Evolutionary conservation across 2,888 invertebrate species (phyloP), one percentile per base, ranked within the genome.

Genomic region (Bruchidius siliquastri): DNA sequence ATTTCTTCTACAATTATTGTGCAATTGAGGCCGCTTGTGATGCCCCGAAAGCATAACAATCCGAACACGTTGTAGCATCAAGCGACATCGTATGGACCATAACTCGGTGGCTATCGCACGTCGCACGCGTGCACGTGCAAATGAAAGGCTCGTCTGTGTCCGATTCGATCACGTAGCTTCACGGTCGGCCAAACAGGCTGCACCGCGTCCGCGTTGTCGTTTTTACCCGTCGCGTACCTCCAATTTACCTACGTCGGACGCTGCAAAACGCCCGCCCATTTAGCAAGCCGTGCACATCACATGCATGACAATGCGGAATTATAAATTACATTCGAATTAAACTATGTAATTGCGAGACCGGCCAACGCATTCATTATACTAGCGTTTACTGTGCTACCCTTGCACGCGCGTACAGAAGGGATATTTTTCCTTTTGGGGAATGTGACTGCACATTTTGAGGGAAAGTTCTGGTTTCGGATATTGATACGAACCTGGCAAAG

Each of bases 291-390:
- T 81, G 84, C 84, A 84, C 86, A 85, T 85, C 86, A 86, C 85
- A 83, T 85, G 86, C 85, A 86, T 86, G 86, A 86, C 86, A 86
- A 86, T 86, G 86, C 85, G 82, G 85, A 86, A 87, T 86, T 86
- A 86, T 86, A 87, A 86, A 86, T 86, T 86, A 86, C 86, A 85
- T 86, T 86, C 85, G 86, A 87, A 86, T 87, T 86, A 87, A 86
- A 87, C 87, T 86, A 87, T 86, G 86, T 87, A 87, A 87, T 87
- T 87, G 86, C 86, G 83, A 86, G 85, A 84, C 85, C 84, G 81
- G 83, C 84, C 83, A 83, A 83, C 85, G 84, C 86, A 85, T 86
- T 84, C 86, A 85, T 86, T 86, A 86, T 85, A 81, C 80, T 76
- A 76, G 22, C 68, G 20, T 49, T 49, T 49, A 13, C 49, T 49